These are phyloP conservation scores for Mythimna pallens DNA, from an alignment of 2,888 invertebrate genomes.

Conservation along the genomic window DNA sequence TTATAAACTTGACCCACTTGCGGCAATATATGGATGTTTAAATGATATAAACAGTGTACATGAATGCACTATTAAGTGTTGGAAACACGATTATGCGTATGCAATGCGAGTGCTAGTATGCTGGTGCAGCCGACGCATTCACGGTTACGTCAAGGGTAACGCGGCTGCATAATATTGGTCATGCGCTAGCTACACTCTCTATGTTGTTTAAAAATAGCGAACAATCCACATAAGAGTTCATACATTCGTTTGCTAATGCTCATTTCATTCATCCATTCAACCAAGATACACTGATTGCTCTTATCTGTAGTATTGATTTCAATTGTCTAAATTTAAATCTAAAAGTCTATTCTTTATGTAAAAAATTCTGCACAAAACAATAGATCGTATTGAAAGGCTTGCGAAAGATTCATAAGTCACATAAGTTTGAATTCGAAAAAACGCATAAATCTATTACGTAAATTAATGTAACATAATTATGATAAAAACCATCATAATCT, in stretches of 20 bases:
- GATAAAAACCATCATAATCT: not conserved
- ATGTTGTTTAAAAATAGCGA: conserved; percentile 34
- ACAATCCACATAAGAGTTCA: conserved; percentile 12
- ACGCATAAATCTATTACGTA: too few relatives aligned
- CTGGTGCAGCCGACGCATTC: conserved; percentile 70
- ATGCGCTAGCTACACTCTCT: conserved; percentile 25
- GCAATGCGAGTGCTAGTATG: conserved; percentile 66
- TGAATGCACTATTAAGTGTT: conserved; percentile 75
- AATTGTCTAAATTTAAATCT: not conserved
- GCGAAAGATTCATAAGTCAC: too few relatives aligned
- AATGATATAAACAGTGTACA: conserved; percentile 77
- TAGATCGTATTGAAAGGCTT: not conserved
- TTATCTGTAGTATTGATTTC: not conserved
- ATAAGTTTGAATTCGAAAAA: too few relatives aligned
- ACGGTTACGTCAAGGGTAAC: conserved; percentile 75
- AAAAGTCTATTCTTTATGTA: not conserved
- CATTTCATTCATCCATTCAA: not conserved
- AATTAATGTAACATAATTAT: too few relatives aligned
- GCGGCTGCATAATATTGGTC: conserved; percentile 57
- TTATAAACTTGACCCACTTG: conserved; percentile 87
- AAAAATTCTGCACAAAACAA: not conserved
- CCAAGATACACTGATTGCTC: not conserved
- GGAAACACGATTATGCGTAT: conserved; percentile 72
- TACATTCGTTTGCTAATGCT: not conserved
- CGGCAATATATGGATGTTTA: conserved; percentile 76